Evolutionary conservation across 2,888 invertebrate genomes (phyloP), one percentile per base, ranked within the genome.

Genomic region (Leucozona laternaria): DNA sequence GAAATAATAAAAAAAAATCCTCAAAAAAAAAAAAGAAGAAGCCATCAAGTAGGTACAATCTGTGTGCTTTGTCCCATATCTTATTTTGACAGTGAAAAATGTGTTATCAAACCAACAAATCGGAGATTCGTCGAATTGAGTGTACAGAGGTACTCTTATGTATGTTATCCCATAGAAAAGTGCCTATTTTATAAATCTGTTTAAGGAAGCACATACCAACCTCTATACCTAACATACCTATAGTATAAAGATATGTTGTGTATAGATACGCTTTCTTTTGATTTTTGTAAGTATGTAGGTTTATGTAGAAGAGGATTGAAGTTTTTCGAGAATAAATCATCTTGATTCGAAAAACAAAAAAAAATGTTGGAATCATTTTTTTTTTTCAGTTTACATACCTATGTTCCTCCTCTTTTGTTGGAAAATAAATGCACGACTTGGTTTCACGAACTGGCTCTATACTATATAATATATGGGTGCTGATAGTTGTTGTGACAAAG

Each of bases 31-130:
- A 50, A 70, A 64, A 75, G 53, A 76, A 75, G 75, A 81, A 73
- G 73, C 55, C 77, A 81, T 75, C 71, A 78, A 73, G 55, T 75
- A 70, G 62, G 75, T 86, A 86, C 78, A 77, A 81, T 80, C 81
- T 81, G 81, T 77, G 72, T 71, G 50, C 58, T 58, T 80, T 80
- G 84, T 80, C 71, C 76, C 72, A 80, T 80, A 72, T 80, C 57
- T 77, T 34, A 45, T 48, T 64, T 64, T 66, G 68, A 72, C 71
- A 77, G 22, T 68, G 68, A 68, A 78, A 73, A 73, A 70, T 58
- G 57, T 75, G 66, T 82, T 86, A 86, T 86, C 86, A 82, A 75
- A 75, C 40, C 73, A 64, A 73, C 43, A 78, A 78, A 82, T 86
- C 86, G 53, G 45, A 79, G 45, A 57, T 50, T 66, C 66, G 45